Conservation (phyloP, 2,888 invertebrate genomes). For the Monoplex corrugatus region DNA sequence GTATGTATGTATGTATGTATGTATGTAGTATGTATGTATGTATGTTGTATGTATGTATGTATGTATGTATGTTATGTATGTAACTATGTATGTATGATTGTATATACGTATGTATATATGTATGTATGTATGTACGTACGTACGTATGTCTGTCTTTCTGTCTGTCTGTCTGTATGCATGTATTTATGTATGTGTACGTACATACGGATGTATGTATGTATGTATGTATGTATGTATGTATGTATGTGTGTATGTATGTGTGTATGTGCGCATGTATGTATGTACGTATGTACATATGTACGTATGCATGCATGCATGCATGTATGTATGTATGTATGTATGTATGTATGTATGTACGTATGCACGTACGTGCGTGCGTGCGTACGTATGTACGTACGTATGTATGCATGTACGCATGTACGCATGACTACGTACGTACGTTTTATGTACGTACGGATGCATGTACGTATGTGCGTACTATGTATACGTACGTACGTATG, state of each 20-base stretch:
- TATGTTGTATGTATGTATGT: too few species aligned
- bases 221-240: neutral
- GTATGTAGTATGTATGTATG: too few species aligned
- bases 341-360: neutral
- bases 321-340: neutral
- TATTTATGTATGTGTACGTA: neutral
- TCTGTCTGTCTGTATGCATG: neutral
- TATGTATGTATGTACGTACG: neutral
- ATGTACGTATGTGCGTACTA: too few species aligned
- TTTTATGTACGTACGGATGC: too few species aligned
- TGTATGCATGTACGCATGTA: slow-evolving; percentile 3
- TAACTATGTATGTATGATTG: too few species aligned
- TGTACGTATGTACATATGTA: neutral
- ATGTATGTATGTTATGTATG: too few species aligned
- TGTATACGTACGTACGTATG: too few species aligned
- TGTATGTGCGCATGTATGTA: neutral
- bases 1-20: too few species aligned
- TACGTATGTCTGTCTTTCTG: neutral
- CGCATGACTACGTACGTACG: neutral
- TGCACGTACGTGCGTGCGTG: neutral
- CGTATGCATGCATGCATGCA: neutral
- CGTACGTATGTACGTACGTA: slow-evolving; percentile 10
- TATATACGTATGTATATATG: slow-evolving; percentile 18
- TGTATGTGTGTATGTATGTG: neutral
- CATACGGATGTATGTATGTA: neutral